Evolutionary conservation across 2,797 vertebrate genomes (phyloP).

Genomic region (Merluccius polli): DNA sequence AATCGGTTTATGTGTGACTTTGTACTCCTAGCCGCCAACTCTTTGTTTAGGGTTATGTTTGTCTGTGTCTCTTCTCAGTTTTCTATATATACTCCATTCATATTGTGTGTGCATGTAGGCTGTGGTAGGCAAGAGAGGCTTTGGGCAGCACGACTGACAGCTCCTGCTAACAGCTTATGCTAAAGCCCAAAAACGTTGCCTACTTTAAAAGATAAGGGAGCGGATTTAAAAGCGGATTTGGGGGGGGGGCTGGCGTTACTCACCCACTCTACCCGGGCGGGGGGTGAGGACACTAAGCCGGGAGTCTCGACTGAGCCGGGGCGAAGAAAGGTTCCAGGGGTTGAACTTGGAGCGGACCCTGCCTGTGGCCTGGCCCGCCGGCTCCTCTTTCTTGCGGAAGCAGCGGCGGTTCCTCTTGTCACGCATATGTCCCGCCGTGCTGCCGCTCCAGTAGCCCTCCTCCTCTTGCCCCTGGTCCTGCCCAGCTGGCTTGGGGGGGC

Average conservation of each 20-base stretch:
- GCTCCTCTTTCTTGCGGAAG: constrained; percentile 65
- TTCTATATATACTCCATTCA: neutral
- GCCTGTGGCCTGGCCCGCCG: constrained; percentile 45
- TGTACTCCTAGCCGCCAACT: neutral
- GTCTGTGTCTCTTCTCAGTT: neutral
- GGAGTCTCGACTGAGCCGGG: constrained; percentile 64
- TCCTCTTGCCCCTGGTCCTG: constrained; percentile 63
- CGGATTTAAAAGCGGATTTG: neutral
- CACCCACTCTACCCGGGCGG: constrained; percentile 61
- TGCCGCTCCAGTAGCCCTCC: constrained; percentile 70
- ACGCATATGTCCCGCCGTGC: constrained; percentile 46
- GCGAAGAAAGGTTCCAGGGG: constrained; percentile 78
- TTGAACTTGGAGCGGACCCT: constrained; percentile 75
- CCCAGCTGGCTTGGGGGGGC: constrained; percentile 50
- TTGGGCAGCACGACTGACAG: neutral
- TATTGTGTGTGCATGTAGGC: neutral
- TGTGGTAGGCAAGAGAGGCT: neutral
- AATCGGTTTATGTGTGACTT: neutral
- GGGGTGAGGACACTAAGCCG: constrained; percentile 61
- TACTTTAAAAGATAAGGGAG: neutral
- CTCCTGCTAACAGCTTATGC: neutral
- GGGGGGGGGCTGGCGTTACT: constrained; percentile 4
- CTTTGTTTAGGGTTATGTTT: neutral
- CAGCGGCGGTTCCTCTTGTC: constrained; percentile 62
- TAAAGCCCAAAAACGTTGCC: neutral